Conservation (phyloP, 2,113 vertebrate genomes). For the Taurulus bubalis region DNA sequence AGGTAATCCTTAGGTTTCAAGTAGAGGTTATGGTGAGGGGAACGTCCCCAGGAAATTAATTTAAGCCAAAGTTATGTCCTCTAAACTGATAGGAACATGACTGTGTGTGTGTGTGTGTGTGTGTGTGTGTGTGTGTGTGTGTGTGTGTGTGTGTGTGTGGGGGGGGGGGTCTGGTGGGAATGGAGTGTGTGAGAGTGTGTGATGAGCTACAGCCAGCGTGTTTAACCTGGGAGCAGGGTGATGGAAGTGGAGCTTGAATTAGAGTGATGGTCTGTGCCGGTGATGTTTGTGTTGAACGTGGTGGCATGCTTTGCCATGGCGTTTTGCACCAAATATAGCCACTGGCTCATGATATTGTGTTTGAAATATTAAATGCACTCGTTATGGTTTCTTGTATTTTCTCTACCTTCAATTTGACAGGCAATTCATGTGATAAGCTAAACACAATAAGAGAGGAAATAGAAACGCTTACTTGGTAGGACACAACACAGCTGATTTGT, state of each 20-base stretch:
- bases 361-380: slow-evolving; percentile 5
- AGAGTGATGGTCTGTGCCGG: slow-evolving; percentile 6
- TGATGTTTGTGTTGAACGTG: slow-evolving; percentile 9
- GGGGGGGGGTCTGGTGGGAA: slow-evolving; percentile 4
- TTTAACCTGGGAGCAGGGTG: slow-evolving; percentile 20
- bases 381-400: background rate
- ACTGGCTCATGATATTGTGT: background rate
- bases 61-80: background rate
- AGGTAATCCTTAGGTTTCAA: too few species aligned
- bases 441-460: background rate
- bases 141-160: slow-evolving; percentile 15
- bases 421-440: background rate
- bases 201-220: slow-evolving; percentile 7
- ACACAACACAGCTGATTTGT: background rate
- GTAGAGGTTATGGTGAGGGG: too few species aligned
- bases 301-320: slow-evolving; percentile 48
- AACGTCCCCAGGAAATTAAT: too few species aligned
- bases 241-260: slow-evolving; percentile 5
- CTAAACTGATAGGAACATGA: background rate
- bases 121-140: slow-evolving; percentile 9
- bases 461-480: background rate
- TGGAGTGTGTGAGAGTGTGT: slow-evolving; percentile 6
- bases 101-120: slow-evolving; percentile 8
- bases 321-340: slow-evolving; percentile 20
- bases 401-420: background rate